phyloP scores from a whole-genome alignment of 2,888 invertebrate genomes.

The Gerris lacustris region DNA sequence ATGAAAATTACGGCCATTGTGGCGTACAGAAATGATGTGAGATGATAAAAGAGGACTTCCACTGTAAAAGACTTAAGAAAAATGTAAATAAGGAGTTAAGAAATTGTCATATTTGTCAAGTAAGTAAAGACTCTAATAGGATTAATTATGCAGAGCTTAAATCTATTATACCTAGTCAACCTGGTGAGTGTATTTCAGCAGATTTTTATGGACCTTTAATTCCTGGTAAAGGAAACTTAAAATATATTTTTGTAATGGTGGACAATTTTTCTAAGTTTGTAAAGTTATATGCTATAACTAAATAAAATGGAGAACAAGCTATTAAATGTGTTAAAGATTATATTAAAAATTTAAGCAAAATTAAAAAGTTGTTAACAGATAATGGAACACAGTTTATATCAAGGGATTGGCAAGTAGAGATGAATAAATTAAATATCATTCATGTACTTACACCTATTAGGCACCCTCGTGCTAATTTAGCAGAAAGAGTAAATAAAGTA shows the following conservation, averaged over 20 bases:
- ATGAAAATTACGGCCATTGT: neutral
- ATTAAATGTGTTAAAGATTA: neutral
- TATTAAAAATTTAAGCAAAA: neutral
- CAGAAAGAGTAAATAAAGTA: slow-evolving; percentile 1
- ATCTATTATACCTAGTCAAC: neutral
- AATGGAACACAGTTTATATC: slow-evolving; percentile 6
- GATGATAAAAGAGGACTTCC: neutral
- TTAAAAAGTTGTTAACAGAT: neutral
- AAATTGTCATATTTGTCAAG: slow-evolving; percentile 4
- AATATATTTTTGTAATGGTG: slow-evolving; percentile 2
- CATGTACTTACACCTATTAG: neutral
- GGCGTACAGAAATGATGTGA: neutral
- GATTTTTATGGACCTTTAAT: slow-evolving; percentile 4
- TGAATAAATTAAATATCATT: neutral
- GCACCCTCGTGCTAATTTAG: neutral
- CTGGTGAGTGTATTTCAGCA: neutral
- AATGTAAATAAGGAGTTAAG: neutral
- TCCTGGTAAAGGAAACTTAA: neutral
- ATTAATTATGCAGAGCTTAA: neutral
- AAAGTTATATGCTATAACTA: neutral
- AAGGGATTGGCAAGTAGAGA: neutral
- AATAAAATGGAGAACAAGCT: neutral
- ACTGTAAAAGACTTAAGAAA: neutral
- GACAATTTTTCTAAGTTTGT: slow-evolving; percentile 11
- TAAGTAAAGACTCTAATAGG: neutral